Evolutionary conservation across 1,140 invertebrate genomes (phyloP).

Genomic region (Dryas iulia): DNA sequence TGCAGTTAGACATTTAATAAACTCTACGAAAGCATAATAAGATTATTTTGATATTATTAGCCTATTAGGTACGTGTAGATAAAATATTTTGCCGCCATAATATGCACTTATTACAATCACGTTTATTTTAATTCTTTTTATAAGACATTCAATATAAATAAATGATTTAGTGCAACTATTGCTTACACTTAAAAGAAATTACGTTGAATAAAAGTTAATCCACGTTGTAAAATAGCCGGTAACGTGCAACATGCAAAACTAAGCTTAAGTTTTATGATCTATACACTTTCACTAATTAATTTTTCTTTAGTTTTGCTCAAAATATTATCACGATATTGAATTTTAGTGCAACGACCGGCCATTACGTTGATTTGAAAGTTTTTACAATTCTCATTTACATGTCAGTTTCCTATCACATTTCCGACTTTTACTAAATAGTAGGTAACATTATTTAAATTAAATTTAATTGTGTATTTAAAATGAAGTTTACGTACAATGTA

Average conservation of each 20-base stretch:
- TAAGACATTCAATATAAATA: not conserved
- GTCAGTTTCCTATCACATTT: conserved; percentile 34
- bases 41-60: too few species aligned
- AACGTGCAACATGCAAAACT: conserved; percentile 18
- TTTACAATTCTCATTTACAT: conserved; percentile 34
- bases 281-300: conserved; percentile 16
- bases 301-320: conserved; percentile 7
- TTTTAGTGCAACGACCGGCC: conserved; percentile 34
- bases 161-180: not conserved
- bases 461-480: not conserved
- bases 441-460: not conserved
- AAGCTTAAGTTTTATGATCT: not conserved
- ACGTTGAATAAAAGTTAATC: not conserved
- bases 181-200: not conserved
- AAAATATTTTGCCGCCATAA: too few species aligned
- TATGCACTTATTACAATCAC: too few species aligned
- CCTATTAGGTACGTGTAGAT: too few species aligned
- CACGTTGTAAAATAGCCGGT: not conserved
- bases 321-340: conserved; percentile 26
- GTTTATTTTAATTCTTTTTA: too few species aligned
- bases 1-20: too few species aligned
- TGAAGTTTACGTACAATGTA: conserved; percentile 9
- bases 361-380: conserved; percentile 23
- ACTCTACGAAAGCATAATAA: too few species aligned
- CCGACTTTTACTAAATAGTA: not conserved